phyloP scores from a whole-genome alignment of 2,797 vertebrate species.

The Scomberomorus guttatus region DNA sequence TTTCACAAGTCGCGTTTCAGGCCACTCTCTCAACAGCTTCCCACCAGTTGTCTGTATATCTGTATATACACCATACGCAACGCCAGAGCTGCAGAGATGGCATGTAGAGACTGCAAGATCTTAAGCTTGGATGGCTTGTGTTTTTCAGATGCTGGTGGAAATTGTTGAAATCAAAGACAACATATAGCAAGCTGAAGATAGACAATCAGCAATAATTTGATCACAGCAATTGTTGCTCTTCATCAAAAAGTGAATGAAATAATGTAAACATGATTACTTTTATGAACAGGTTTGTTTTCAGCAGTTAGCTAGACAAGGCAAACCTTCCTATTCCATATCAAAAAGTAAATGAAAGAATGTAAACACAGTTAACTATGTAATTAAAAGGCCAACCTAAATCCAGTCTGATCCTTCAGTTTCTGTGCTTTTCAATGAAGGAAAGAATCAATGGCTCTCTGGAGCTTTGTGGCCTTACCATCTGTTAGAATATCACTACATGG shows the following conservation, averaged over 20 bases:
- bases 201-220: too few relatives aligned
- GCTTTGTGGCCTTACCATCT: slow-evolving; percentile 24
- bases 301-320: not conserved
- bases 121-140: too few relatives aligned
- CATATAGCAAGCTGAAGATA: too few relatives aligned
- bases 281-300: not conserved
- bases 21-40: not conserved
- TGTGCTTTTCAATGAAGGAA: slow-evolving; percentile 8
- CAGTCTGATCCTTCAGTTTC: not conserved
- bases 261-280: not conserved
- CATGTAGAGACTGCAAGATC: too few relatives aligned
- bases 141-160: not conserved
- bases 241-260: too few relatives aligned
- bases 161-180: not conserved
- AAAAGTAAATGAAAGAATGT: not conserved
- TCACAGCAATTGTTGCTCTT: too few relatives aligned
- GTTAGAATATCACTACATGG: slow-evolving; percentile 1
- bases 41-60: not conserved
- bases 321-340: not conserved
- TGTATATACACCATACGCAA: too few relatives aligned
- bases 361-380: not conserved
- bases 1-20: not conserved
- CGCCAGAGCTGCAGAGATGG: too few relatives aligned
- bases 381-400: slow-evolving; percentile 3
- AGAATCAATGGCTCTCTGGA: not conserved